phyloP scores from a whole-genome alignment of 2,888 invertebrate genomes.

The Ellobium chinense region DNA sequence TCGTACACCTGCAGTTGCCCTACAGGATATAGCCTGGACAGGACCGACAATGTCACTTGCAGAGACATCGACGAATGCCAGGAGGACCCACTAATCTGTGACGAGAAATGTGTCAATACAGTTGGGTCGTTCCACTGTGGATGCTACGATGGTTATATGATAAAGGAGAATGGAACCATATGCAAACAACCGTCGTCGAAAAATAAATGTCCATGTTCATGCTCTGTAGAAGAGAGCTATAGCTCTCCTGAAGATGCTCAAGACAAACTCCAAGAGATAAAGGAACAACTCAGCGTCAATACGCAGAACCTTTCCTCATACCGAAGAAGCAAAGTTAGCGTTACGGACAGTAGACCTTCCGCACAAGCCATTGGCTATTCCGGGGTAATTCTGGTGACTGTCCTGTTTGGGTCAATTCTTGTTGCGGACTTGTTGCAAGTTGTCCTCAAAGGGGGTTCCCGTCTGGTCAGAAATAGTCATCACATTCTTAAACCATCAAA shows the following conservation, averaged over 20 bases:
- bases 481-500: no score
- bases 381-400: neutral
- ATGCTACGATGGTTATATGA: conserved; percentile 14
- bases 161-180: conserved; percentile 1
- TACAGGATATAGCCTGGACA: neutral
- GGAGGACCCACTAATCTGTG: neutral
- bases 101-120: conserved; percentile 26
- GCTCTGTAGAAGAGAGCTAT: neutral
- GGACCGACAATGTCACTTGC: conserved; percentile 6
- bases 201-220: neutral
- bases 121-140: conserved; percentile 15
- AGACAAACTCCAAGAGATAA: neutral
- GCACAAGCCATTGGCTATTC: conserved; percentile 17
- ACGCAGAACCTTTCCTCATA: neutral
- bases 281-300: neutral
- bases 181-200: neutral
- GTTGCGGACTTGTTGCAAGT: neutral
- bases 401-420: neutral
- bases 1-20: conserved; percentile 12
- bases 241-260: neutral
- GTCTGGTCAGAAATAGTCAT: no score
- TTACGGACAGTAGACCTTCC: neutral
- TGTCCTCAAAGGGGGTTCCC: no score
- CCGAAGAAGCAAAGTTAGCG: neutral
- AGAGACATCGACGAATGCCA: conserved; percentile 28